Evolutionary conservation across 2,888 invertebrate genomes (phyloP).

Genomic region (Campoplex nolae): DNA sequence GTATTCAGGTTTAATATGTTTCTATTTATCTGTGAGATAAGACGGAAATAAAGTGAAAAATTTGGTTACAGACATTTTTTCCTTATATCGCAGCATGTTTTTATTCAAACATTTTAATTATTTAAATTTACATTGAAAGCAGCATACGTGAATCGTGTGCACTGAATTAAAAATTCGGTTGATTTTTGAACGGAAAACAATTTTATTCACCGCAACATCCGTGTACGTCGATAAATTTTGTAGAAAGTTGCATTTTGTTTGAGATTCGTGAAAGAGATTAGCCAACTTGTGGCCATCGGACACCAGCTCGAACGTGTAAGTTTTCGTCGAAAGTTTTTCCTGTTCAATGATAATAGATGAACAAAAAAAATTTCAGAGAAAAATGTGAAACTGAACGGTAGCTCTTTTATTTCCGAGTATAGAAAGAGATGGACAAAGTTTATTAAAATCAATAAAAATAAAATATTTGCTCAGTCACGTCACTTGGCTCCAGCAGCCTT

Average conservation of each 20-base stretch:
- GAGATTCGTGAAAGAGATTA: background rate
- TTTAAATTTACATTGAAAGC: too few relatives aligned
- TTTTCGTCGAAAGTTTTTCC: background rate
- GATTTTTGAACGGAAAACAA: too few relatives aligned
- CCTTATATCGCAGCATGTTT: too few relatives aligned
- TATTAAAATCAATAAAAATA: slow-evolving; percentile 4
- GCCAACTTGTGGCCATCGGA: background rate
- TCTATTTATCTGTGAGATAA: too few relatives aligned
- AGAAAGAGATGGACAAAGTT: background rate
- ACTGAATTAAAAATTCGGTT: too few relatives aligned
- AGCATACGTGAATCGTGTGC: too few relatives aligned
- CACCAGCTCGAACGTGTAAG: background rate
- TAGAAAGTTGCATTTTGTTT: background rate
- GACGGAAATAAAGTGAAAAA: too few relatives aligned
- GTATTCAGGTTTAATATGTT: too few relatives aligned
- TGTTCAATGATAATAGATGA: background rate
- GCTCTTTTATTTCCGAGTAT: background rate
- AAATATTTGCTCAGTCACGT: background rate
- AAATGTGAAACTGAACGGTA: background rate
- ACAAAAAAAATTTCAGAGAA: background rate
- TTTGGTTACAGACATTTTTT: too few relatives aligned
- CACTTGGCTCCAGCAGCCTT: background rate
- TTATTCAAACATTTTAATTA: too few relatives aligned
- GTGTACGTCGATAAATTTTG: background rate
- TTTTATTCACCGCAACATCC: background rate